Evolutionary conservation across 2,113 vertebrate species (phyloP).

Genomic region (Xiphias gladius): DNA sequence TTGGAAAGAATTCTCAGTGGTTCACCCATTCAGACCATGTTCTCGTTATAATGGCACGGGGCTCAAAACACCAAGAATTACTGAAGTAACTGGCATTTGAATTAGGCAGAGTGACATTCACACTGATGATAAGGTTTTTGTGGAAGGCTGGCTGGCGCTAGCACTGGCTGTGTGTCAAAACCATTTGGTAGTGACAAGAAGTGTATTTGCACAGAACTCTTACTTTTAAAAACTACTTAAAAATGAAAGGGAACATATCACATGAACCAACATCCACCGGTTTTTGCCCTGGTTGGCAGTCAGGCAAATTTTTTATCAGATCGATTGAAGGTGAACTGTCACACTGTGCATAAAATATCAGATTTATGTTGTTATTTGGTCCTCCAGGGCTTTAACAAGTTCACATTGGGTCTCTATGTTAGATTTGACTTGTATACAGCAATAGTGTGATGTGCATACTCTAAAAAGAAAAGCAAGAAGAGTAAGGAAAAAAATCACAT

Average conservation of each 20-base stretch:
- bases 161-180: constrained; percentile 6
- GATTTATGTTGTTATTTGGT: constrained; percentile 8
- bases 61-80: constrained; percentile 20
- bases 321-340: constrained; percentile 23
- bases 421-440: neutral
- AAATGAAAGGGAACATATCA: neutral
- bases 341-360: neutral
- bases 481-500: neutral
- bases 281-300: neutral
- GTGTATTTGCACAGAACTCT: neutral
- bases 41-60: constrained; percentile 8
- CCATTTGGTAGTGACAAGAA: constrained; percentile 4
- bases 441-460: neutral
- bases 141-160: neutral
- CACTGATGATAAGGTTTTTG: constrained; percentile 35
- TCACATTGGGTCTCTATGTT: neutral
- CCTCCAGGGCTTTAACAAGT: constrained; percentile 10
- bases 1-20: constrained; percentile 14
- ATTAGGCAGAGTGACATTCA: constrained; percentile 13
- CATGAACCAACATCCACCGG: neutral
- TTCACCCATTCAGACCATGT: constrained; percentile 3
- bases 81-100: constrained; percentile 21
- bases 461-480: neutral
- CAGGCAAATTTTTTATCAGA: neutral
- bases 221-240: neutral